These are phyloP conservation scores for Cardinalis cardinalis DNA, from an alignment of 2,113 vertebrate species.

Conservation along the genomic window DNA sequence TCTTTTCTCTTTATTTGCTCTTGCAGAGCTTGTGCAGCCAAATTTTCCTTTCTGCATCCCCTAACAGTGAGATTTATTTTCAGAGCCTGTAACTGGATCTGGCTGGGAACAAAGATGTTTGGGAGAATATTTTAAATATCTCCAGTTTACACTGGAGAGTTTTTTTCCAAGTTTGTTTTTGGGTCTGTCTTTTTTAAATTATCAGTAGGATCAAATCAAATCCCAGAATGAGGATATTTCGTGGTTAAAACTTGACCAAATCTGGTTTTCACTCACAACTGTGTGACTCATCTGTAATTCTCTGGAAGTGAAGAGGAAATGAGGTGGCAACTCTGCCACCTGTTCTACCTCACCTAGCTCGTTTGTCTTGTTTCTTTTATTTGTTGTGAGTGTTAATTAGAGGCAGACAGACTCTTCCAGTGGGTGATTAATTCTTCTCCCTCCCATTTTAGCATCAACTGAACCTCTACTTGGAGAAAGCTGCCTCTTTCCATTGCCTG, in stretches of 20 bases:
- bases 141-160: neutral
- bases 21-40: neutral
- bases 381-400: neutral
- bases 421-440: neutral
- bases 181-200: neutral
- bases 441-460: neutral
- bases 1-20: neutral
- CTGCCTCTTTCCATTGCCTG: neutral
- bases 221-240: neutral
- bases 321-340: neutral
- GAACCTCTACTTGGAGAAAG: neutral
- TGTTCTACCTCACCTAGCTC: neutral
- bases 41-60: neutral
- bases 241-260: neutral
- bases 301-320: neutral
- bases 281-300: neutral
- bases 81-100: slow-evolving; percentile 12
- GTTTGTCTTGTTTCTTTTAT: neutral
- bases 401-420: neutral
- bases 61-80: neutral
- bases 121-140: neutral
- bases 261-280: neutral
- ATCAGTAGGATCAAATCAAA: neutral
- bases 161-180: neutral
- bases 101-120: neutral